phyloP scores from a whole-genome alignment of 1,140 invertebrate species.

The Danaus plexippus region DNA sequence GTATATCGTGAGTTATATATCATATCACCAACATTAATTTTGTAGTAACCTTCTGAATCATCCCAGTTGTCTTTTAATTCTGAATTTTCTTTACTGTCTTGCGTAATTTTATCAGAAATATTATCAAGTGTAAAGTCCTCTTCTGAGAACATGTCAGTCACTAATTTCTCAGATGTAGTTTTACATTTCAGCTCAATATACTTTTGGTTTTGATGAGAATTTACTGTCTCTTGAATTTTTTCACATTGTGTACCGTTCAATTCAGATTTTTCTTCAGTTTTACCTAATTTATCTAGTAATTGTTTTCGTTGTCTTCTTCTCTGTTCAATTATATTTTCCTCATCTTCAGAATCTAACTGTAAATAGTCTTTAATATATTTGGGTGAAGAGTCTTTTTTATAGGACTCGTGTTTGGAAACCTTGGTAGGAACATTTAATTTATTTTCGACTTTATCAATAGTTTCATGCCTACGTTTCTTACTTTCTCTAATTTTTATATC shows the following conservation, averaged over 20 bases:
- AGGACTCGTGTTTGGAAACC: too few relatives aligned
- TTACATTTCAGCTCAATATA: constrained; percentile 8
- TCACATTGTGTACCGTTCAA: constrained; percentile 15
- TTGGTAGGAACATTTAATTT: too few relatives aligned
- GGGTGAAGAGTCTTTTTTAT: constrained; percentile 33
- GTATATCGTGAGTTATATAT: constrained; percentile 88
- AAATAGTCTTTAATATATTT: constrained; percentile 29
- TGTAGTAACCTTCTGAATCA: constrained; percentile 97
- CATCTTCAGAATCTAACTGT: constrained; percentile 80
- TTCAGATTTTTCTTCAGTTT: constrained; percentile 22
- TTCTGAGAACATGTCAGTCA: constrained; percentile 64
- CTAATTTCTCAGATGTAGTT: constrained; percentile 24
- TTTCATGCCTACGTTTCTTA: constrained; percentile 20
- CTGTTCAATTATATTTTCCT: constrained; percentile 92
- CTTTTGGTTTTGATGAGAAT: constrained; percentile 13
- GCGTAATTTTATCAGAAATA: constrained; percentile 79
- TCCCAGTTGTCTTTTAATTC: constrained; percentile 98
- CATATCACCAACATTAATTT: constrained; percentile 94
- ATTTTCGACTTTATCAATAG: too few relatives aligned
- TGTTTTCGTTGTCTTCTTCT: constrained; percentile 91
- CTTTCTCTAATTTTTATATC: constrained; percentile 15
- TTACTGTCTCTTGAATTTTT: constrained; percentile 8
- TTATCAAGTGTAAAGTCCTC: constrained; percentile 65
- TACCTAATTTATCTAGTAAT: constrained; percentile 79
- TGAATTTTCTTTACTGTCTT: constrained; percentile 84